A percentile compares a stretch with the other conserved stretches of the same genome.
These are phyloP conservation scores for Theretra japonica DNA, from an alignment of 2,888 invertebrate genomes.

Conservation along the genomic window DNA sequence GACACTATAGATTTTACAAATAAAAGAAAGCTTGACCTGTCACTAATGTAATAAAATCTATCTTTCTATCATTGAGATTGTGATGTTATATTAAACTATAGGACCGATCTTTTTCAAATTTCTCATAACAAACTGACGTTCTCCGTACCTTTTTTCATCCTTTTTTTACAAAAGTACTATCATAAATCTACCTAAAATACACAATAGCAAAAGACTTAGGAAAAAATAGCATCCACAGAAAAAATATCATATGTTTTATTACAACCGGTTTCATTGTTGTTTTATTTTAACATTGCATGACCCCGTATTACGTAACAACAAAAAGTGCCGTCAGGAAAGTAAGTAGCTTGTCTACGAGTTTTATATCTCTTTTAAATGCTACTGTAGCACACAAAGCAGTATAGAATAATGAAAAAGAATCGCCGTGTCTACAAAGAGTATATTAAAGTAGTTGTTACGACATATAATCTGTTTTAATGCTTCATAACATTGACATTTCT, in stretches of 20 bases:
- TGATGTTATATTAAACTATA: too few relatives aligned
- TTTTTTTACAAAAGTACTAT: too few relatives aligned
- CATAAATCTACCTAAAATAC: too few relatives aligned
- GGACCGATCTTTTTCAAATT: too few relatives aligned
- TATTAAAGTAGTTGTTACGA: not conserved
- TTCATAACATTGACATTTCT: not conserved
- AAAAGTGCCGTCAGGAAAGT: not conserved
- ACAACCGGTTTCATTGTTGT: not conserved
- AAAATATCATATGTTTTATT: not conserved
- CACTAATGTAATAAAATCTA: too few relatives aligned
- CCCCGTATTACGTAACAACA: slow-evolving; percentile 2
- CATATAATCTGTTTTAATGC: not conserved
- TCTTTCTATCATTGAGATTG: too few relatives aligned
- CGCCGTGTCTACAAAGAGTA: not conserved
- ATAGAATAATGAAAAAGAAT: not conserved
- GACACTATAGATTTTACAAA: too few relatives aligned
- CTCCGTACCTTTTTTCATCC: too few relatives aligned
- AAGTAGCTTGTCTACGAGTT: slow-evolving; percentile 4
- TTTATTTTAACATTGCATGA: not conserved
- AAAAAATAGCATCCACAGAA: not conserved
- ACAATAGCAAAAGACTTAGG: not conserved
- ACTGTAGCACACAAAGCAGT: not conserved
- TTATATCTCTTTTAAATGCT: not conserved
- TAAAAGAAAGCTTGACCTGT: too few relatives aligned
- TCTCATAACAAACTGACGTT: too few relatives aligned